Evolutionary conservation across 2,797 vertebrate species (phyloP), one percentile per base, ranked within the genome.

Genomic region (Sebastes minor): DNA sequence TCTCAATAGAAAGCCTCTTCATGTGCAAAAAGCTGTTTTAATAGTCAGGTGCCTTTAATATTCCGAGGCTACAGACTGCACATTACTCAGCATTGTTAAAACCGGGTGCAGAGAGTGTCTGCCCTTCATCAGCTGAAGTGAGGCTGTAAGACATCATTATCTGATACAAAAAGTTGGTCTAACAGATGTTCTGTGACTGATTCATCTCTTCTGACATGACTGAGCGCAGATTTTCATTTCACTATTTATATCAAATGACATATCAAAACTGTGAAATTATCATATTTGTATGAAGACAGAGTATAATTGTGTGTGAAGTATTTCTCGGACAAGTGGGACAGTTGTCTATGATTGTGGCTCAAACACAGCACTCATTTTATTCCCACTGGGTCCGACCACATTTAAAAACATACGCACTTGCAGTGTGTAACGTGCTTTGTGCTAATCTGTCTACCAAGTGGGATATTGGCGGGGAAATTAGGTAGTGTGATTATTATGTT

Each of bases 391-490:
- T 78, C 42, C 46, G 28, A 59, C 56, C 70, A 75, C 75, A 82
- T 69, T 83, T 86, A 84, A 82, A 85, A 83, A 56, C 72, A 77
- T 13, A 69, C 12, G 55, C 35, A 63, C 33, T 85, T 71, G 22
- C 55, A 71, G 35, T 53, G 62, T 3, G 33, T 61, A 61, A 59
- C 38, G 2, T 68, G 57, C 68, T 76, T 74, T 63, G 57, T 46
- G 30, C 9, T 83, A 52, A 71, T 83, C 57, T 49, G 33, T 72
- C 70, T 35, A 70, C 30, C 32, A 71, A 83, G 80, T 73, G 35
- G 71, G 62, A 85, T 77, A 73, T 69, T 85, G 71, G 73, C 65
- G 63, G 25, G 61, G 60, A 88, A 84, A 82, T 78, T 23, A 76
- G 56, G 49, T 38, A 71, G 55, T n/a, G 35, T 73, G 53, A 78